Evolutionary conservation across 2,888 invertebrate species (phyloP).

Genomic region (Anticlea derivata): DNA sequence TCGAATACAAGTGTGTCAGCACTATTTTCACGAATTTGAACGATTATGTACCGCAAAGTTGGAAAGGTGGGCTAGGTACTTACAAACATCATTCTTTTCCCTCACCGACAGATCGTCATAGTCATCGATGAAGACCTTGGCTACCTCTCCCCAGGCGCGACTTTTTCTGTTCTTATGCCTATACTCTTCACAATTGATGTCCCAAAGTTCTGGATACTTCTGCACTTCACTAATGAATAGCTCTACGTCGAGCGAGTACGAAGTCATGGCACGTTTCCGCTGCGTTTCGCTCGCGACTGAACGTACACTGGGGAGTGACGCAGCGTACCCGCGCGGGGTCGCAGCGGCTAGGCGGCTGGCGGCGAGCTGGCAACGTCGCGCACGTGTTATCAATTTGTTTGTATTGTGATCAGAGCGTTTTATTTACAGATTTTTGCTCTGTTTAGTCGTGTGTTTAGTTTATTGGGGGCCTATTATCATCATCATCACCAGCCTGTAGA

Average conservation of each 20-base stretch:
- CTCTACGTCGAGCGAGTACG: slow-evolving; percentile 52
- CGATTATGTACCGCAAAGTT: too few species aligned
- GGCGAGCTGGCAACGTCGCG: slow-evolving; percentile 53
- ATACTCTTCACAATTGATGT: slow-evolving; percentile 53
- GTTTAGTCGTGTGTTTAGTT: too few species aligned
- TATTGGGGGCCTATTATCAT: too few species aligned
- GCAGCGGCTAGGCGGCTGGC: slow-evolving; percentile 54
- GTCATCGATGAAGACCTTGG: slow-evolving; percentile 56
- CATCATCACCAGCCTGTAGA: too few species aligned
- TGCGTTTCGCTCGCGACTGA: slow-evolving; percentile 43
- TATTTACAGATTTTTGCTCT: neutral
- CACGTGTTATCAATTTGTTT: slow-evolving; percentile 36
- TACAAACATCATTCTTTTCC: slow-evolving; percentile 63
- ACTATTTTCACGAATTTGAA: too few species aligned
- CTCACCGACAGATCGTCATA: slow-evolving; percentile 54
- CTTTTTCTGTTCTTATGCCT: slow-evolving; percentile 51
- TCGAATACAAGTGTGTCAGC: too few species aligned
- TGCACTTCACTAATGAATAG: slow-evolving; percentile 65
- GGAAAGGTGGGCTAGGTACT: too few species aligned
- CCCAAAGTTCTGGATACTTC: slow-evolving; percentile 65
- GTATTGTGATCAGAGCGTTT: too few species aligned
- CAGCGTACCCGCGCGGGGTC: slow-evolving; percentile 60
- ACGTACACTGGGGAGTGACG: slow-evolving; percentile 52
- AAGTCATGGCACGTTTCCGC: slow-evolving; percentile 40
- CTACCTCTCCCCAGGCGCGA: slow-evolving; percentile 61